A percentile compares a stretch with the other conserved stretches of the same genome.
phyloP scores from a whole-genome alignment of 2,113 vertebrate species.

The Antigone vipio region DNA sequence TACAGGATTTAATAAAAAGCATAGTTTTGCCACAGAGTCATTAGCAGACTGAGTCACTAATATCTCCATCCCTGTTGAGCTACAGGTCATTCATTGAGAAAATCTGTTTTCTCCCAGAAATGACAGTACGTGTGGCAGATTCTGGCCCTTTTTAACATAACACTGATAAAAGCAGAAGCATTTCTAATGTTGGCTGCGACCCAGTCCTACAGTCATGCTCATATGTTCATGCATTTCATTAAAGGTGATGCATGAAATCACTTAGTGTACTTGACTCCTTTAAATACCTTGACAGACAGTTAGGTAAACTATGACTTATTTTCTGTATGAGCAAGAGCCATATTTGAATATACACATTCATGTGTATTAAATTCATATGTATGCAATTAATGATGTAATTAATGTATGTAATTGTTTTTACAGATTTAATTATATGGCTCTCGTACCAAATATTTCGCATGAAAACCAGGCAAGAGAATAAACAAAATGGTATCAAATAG shows the following conservation, averaged over 20 bases:
- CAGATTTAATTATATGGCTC: background rate
- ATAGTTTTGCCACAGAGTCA: background rate
- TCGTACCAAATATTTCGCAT: background rate
- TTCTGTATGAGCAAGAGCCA: background rate
- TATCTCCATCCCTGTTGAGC: background rate
- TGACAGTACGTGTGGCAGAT: background rate
- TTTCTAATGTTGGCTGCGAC: background rate
- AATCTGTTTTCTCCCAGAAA: background rate
- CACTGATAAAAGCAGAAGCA: background rate
- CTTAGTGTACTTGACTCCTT: conserved; percentile 13
- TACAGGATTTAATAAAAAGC: background rate
- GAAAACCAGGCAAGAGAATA: background rate
- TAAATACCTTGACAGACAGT: conserved; percentile 18
- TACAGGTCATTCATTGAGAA: background rate
- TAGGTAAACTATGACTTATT: background rate
- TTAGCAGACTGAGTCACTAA: background rate
- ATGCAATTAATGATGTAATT: background rate
- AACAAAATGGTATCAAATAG: background rate
- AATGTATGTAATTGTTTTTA: background rate
- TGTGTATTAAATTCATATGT: background rate
- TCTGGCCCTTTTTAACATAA: background rate
- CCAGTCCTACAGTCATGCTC: background rate
- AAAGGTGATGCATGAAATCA: conserved; percentile 40
- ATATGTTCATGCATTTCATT: background rate
- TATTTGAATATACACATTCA: background rate